Conservation (phyloP, 2,797 vertebrate species). For the Mastacembelus armatus region DNA sequence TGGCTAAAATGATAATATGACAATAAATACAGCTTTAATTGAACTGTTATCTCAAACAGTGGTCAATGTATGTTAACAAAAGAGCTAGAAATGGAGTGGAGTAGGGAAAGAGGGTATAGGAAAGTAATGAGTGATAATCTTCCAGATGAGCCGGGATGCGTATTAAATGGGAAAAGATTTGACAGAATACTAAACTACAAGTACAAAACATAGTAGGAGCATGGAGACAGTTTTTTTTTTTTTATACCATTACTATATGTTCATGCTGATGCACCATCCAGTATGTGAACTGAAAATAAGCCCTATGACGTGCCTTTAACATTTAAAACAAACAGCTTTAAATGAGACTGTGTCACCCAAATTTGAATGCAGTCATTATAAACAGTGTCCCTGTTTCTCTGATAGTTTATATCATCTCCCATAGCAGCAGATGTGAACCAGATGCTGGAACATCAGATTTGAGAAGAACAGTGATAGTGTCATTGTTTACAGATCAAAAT, state of each 20-base stretch:
- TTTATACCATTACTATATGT: neutral
- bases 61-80: slow-evolving; percentile 32
- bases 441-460: slow-evolving; percentile 45
- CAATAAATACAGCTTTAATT: too few species aligned
- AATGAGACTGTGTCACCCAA: neutral
- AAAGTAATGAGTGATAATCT: too few species aligned
- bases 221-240: neutral
- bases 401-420: slow-evolving; percentile 43
- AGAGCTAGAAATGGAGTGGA: slow-evolving; percentile 10
- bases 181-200: neutral
- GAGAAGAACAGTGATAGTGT: slow-evolving; percentile 37
- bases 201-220: too few species aligned
- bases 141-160: neutral
- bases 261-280: neutral
- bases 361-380: slow-evolving; percentile 20
- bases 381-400: slow-evolving; percentile 28
- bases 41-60: slow-evolving; percentile 32
- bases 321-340: slow-evolving; percentile 1
- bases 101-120: neutral
- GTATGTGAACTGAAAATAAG: neutral
- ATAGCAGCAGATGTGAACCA: slow-evolving; percentile 58
- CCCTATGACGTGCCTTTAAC: neutral
- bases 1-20: slow-evolving; percentile 33
- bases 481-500: slow-evolving; percentile 54
- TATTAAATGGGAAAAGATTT: neutral